Evolutionary conservation across 2,113 vertebrate species (phyloP).

Genomic region (Epinephelus cyanopodus): DNA sequence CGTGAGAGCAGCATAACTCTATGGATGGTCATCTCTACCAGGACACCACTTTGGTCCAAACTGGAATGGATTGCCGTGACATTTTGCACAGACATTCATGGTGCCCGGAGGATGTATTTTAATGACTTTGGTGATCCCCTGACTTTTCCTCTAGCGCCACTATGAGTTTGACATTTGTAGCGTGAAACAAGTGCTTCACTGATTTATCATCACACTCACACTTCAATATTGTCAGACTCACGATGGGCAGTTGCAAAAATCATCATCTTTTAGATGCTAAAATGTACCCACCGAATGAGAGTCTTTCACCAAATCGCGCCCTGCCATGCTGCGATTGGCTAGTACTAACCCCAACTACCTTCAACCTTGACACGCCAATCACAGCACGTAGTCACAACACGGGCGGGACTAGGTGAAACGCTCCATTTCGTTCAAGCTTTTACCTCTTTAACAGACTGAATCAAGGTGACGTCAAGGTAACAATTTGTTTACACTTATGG

Average conservation of each 20-base stretch:
- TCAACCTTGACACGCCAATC: too few species aligned
- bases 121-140: neutral
- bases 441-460: too few species aligned
- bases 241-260: neutral
- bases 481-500: too few species aligned
- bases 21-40: neutral
- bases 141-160: neutral
- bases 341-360: too few species aligned
- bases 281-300: too few species aligned
- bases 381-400: too few species aligned
- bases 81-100: slow-evolving; percentile 9
- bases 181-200: neutral
- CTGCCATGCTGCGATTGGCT: too few species aligned
- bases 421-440: too few species aligned
- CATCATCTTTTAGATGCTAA: neutral
- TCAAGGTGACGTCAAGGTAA: too few species aligned
- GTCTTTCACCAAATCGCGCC: too few species aligned
- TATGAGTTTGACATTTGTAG: neutral
- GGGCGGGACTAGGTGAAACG: too few species aligned
- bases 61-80: slow-evolving; percentile 11
- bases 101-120: neutral
- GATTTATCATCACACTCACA: neutral
- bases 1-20: neutral
- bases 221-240: neutral
- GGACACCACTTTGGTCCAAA: neutral